Percentiles rank a stretch among this genome's conserved stretches.
Evolutionary conservation across 2,113 vertebrate species (phyloP).

Genomic region (Cottus gobio): DNA sequence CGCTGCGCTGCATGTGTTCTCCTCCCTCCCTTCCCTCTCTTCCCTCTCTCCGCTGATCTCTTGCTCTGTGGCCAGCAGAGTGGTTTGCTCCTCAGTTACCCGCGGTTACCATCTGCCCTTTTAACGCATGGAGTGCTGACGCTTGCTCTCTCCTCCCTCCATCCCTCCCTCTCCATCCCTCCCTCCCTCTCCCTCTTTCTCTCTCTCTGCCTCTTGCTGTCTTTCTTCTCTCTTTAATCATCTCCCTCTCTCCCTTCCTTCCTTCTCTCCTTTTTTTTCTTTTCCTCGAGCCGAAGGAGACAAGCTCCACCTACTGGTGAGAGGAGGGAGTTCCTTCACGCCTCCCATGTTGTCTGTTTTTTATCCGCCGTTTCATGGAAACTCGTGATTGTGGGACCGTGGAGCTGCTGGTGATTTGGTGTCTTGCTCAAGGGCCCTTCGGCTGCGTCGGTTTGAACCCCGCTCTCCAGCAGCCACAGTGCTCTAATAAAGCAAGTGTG

Average conservation of each 20-base stretch:
- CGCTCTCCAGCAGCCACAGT: no score
- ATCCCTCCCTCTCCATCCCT: background rate
- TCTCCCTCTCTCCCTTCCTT: conserved; percentile 56
- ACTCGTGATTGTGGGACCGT: background rate
- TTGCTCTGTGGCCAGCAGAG: conserved; percentile 75
- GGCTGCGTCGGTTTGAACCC: background rate
- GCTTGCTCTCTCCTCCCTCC: conserved; percentile 63
- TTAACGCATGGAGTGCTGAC: conserved; percentile 79
- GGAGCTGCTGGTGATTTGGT: background rate
- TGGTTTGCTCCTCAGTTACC: conserved; percentile 81
- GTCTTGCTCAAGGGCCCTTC: background rate
- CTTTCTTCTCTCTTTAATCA: conserved; percentile 60
- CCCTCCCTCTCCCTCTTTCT: conserved; percentile 11
- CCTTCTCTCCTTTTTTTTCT: conserved; percentile 22
- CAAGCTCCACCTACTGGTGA: conserved; percentile 76
- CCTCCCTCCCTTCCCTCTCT: conserved; percentile 60
- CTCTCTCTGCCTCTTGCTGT: conserved; percentile 51
- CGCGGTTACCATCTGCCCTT: conserved; percentile 82
- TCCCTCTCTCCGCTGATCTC: conserved; percentile 72
- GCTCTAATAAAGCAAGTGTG: no score
- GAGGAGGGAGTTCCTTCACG: conserved; percentile 11
- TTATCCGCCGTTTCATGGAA: background rate
- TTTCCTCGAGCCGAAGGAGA: conserved; percentile 64
- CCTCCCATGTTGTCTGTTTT: background rate
- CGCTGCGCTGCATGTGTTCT: conserved; percentile 68